Percentiles rank a stretch among this genome's conserved stretches.
phyloP scores from a whole-genome alignment of 2,113 vertebrate genomes.

The Elaphurus davidianus region DNA sequence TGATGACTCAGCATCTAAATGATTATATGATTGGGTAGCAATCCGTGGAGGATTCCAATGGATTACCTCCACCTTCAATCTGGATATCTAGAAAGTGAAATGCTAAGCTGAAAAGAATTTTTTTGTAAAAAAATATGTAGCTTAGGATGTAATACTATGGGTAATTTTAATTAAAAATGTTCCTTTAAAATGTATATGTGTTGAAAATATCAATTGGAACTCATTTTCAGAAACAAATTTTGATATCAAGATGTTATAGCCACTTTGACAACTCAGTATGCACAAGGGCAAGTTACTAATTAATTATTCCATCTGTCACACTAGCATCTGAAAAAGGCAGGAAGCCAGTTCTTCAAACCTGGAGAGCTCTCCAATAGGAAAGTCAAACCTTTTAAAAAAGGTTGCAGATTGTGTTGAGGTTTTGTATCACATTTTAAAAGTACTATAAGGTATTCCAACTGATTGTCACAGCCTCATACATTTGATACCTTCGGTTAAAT shows the following conservation, averaged over 20 bases:
- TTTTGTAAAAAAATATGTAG: neutral
- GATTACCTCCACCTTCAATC: neutral
- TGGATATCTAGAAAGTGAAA: neutral
- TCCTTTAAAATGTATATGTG: neutral
- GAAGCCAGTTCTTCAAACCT: neutral
- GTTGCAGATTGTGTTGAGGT: neutral
- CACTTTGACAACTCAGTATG: neutral
- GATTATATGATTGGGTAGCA: neutral
- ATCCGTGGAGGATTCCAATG: neutral
- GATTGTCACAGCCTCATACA: neutral
- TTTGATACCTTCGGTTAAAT: neutral
- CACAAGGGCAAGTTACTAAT: neutral
- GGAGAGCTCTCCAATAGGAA: neutral
- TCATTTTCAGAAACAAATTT: slow-evolving; percentile 21
- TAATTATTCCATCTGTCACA: neutral
- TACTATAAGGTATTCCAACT: neutral
- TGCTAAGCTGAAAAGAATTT: neutral
- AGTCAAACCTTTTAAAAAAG: neutral
- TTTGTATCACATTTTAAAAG: neutral
- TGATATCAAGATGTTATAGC: neutral
- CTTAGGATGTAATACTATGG: neutral
- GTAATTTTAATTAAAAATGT: neutral
- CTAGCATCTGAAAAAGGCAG: neutral
- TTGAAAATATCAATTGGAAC: neutral
- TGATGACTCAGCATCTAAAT: neutral